These are phyloP conservation scores for Rhynchotus rufescens DNA, from an alignment of 2,797 vertebrate species.

Conservation along the genomic window DNA sequence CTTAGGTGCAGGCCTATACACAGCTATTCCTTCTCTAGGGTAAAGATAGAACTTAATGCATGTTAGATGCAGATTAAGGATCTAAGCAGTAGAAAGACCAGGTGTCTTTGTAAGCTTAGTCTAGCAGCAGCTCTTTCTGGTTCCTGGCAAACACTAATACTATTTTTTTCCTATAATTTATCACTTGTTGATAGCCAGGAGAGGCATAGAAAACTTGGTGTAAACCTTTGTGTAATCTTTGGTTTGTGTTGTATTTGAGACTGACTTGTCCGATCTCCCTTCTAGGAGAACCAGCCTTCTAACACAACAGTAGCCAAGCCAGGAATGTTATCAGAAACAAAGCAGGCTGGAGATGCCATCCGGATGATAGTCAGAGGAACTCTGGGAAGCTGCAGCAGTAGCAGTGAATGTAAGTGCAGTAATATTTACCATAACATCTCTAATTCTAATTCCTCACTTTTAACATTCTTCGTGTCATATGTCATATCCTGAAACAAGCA, in stretches of 20 bases:
- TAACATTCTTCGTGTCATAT: background rate
- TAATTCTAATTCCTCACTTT: background rate
- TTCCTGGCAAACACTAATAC: background rate
- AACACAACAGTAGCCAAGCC: conserved; percentile 83
- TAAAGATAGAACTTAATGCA: background rate
- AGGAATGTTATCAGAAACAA: conserved; percentile 84
- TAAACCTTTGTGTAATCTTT: background rate
- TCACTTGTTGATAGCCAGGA: background rate
- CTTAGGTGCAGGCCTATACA: background rate
- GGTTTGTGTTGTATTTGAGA: background rate
- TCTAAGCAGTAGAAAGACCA: conserved; percentile 12
- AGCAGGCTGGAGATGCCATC: conserved; percentile 91
- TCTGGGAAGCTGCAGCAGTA: conserved; percentile 97
- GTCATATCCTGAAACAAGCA: background rate
- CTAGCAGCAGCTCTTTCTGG: background rate
- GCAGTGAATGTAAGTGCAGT: conserved; percentile 92
- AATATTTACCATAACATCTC: background rate
- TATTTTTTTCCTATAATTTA: background rate
- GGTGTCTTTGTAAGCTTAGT: background rate
- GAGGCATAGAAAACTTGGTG: background rate
- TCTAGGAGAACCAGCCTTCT: conserved; percentile 84
- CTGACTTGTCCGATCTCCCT: conserved; percentile 41
- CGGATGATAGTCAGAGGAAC: conserved; percentile 97
- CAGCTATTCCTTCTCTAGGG: background rate
- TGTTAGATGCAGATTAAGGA: conserved; percentile 19